phyloP scores from a whole-genome alignment of 2,113 vertebrate species.

The Ictalurus furcatus region DNA sequence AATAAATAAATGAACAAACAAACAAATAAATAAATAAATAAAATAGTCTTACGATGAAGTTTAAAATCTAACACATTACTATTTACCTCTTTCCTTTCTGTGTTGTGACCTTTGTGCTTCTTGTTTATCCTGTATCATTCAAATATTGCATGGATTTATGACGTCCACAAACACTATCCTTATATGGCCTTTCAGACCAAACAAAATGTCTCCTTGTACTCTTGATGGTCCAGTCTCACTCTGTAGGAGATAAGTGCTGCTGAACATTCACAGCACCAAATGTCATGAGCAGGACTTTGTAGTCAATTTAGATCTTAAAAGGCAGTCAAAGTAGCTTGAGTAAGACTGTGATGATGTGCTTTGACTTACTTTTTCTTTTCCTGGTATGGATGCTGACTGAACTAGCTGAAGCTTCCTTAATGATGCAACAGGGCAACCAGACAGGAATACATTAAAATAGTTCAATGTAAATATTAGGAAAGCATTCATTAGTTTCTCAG shows the following conservation, averaged over 20 bases:
- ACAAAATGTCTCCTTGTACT: neutral
- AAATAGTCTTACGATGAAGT: no score
- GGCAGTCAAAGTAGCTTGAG: neutral
- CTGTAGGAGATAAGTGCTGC: neutral
- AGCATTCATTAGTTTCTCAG: neutral
- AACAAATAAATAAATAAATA: no score
- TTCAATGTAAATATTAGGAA: neutral
- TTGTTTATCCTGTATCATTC: neutral
- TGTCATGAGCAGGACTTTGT: neutral
- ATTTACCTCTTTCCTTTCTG: neutral
- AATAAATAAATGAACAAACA: no score
- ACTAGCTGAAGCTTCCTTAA: neutral
- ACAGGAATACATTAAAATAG: neutral
- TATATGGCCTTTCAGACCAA: neutral
- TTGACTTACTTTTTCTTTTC: neutral
- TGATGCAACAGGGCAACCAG: neutral
- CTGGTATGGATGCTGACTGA: neutral
- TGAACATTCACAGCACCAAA: neutral
- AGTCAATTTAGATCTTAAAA: neutral
- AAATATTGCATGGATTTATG: neutral
- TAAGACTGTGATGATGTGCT: neutral
- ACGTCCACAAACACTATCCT: neutral
- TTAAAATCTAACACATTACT: no score
- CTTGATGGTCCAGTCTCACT: neutral
- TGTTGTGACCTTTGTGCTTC: neutral